Conservation (phyloP, 2,113 vertebrate genomes). For the Saccopteryx bilineata region DNA sequence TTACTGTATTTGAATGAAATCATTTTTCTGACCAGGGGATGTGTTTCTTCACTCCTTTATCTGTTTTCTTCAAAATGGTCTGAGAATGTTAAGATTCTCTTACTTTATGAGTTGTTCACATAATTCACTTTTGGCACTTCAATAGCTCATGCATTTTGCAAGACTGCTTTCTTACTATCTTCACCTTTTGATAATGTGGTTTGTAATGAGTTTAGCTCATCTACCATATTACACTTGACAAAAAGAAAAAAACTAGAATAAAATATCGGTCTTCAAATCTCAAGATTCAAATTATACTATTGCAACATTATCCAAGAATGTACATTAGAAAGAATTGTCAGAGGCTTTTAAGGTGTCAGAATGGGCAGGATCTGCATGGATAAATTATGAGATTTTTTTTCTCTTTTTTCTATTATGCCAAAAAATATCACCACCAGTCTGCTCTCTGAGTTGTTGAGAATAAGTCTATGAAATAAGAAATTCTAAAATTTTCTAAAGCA, state of each 20-base stretch:
- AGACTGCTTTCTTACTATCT: conserved; percentile 15
- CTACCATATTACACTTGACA: conserved; percentile 56
- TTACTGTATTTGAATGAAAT: background rate
- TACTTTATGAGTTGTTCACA: background rate
- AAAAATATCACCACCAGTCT: background rate
- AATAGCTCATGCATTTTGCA: conserved; percentile 44
- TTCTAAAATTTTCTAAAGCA: background rate
- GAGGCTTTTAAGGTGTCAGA: conserved; percentile 83
- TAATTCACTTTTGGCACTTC: conserved; percentile 53
- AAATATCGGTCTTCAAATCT: conserved; percentile 77
- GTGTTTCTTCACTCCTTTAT: background rate
- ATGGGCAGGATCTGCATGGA: conserved; percentile 71
- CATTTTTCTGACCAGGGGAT: background rate
- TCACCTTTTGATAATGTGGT: conserved; percentile 35
- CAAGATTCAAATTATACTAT: conserved; percentile 65
- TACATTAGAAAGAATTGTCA: conserved; percentile 76
- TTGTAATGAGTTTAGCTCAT: conserved; percentile 74
- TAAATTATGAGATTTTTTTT: conserved; percentile 67
- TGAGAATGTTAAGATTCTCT: background rate
- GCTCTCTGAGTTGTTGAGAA: background rate
- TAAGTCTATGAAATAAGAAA: conserved; percentile 42
- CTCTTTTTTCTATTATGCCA: background rate
- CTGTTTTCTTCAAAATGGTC: conserved; percentile 13
- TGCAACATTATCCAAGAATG: conserved; percentile 80
- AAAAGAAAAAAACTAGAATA: conserved; percentile 59